Evolutionary conservation across 1,140 invertebrate genomes (phyloP).

Genomic region (Cotesia typhae): DNA sequence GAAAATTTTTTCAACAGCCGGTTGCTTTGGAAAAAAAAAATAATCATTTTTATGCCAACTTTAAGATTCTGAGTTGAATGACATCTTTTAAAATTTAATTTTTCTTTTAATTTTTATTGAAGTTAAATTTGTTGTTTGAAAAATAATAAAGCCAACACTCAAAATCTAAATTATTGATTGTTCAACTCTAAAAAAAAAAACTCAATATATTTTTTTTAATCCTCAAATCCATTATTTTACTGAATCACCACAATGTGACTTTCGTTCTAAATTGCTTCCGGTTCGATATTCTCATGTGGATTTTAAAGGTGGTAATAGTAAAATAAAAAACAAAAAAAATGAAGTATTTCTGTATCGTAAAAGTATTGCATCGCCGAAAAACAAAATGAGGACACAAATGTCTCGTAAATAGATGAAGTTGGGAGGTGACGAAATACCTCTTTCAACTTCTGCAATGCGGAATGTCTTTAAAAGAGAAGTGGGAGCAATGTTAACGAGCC

Average conservation of each 20-base stretch:
- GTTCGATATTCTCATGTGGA: neutral
- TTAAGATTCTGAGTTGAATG: too few relatives aligned
- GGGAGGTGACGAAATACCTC: slow-evolving; percentile 12
- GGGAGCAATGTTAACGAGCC: neutral
- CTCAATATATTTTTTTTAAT: neutral
- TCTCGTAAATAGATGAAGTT: slow-evolving; percentile 22
- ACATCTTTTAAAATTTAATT: too few relatives aligned
- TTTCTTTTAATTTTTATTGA: too few relatives aligned
- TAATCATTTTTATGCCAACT: too few relatives aligned
- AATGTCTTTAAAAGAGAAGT: slow-evolving; percentile 5
- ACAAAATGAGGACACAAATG: slow-evolving; percentile 26
- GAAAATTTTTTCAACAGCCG: too few relatives aligned
- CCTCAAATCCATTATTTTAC: slow-evolving; percentile 9
- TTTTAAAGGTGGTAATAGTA: neutral
- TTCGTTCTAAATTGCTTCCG: neutral
- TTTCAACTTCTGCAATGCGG: slow-evolving; percentile 22
- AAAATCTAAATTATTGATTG: too few relatives aligned
- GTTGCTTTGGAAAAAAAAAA: too few relatives aligned
- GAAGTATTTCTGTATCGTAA: neutral
- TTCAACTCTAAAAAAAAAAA: too few relatives aligned
- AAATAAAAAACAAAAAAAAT: slow-evolving; percentile 2
- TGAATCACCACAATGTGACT: neutral
- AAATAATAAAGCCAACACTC: too few relatives aligned
- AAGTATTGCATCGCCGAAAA: slow-evolving; percentile 20
- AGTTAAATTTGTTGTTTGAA: too few relatives aligned